Evolutionary conservation across 2,113 vertebrate species (phyloP).

Genomic region (Octodon degus): DNA sequence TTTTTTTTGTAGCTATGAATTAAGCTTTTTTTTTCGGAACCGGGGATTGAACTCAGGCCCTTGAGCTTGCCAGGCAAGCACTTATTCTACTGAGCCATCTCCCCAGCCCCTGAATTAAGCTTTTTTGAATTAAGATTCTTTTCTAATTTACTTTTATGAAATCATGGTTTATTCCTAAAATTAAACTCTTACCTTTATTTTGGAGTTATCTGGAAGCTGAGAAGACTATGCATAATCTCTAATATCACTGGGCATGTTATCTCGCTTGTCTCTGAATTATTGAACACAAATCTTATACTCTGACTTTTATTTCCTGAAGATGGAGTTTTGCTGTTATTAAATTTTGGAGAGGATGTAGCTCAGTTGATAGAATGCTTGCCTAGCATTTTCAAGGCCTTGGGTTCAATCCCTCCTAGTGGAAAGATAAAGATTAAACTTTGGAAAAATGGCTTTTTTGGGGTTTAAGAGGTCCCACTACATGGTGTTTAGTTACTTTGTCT

Average conservation of each 20-base stretch:
- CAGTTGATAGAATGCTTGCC: neutral
- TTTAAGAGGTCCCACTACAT: neutral
- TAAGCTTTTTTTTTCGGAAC: neutral
- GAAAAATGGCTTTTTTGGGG: conserved; percentile 25
- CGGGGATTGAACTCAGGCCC: no score
- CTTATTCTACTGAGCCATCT: no score
- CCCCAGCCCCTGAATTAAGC: neutral
- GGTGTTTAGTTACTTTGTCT: neutral
- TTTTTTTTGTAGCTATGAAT: neutral
- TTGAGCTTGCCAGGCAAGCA: no score
- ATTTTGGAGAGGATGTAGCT: neutral
- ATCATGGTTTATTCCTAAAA: neutral
- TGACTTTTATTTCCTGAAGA: neutral
- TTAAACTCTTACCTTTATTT: neutral
- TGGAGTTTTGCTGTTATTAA: conserved; percentile 18
- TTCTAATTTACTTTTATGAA: neutral
- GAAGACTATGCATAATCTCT: neutral
- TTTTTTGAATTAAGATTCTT: no score
- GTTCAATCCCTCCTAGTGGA: neutral
- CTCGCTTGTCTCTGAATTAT: neutral
- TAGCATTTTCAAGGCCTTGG: neutral
- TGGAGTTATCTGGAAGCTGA: neutral
- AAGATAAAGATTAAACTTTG: neutral
- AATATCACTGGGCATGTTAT: neutral
- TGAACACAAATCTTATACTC: neutral